These are phyloP conservation scores for Hymenopus coronatus DNA, from an alignment of 2,888 invertebrate species.

Conservation along the genomic window DNA sequence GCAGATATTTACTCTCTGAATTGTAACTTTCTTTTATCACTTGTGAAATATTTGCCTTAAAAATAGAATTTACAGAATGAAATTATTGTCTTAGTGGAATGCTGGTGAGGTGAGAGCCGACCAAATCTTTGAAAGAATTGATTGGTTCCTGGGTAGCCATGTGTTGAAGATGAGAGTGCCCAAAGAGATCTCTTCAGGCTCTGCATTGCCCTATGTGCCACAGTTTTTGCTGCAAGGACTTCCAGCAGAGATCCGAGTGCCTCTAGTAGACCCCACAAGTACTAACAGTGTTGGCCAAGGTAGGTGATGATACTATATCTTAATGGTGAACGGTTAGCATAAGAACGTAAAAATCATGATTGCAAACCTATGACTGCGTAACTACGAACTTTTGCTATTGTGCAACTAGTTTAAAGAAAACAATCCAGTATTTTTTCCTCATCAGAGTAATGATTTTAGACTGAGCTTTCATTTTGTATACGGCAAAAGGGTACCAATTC, in stretches of 20 bases:
- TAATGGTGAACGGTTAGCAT: too few relatives aligned
- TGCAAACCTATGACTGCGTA: too few relatives aligned
- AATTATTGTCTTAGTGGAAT: background rate
- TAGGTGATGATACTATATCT: slow-evolving; percentile 24
- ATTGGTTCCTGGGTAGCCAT: slow-evolving; percentile 72
- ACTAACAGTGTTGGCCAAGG: slow-evolving; percentile 41
- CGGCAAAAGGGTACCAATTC: too few relatives aligned
- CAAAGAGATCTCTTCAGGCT: slow-evolving; percentile 56
- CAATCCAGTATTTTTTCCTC: too few relatives aligned
- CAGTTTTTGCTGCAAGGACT: slow-evolving; percentile 61
- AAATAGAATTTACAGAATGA: too few relatives aligned
- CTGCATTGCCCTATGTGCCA: slow-evolving; percentile 54
- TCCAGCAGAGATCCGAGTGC: slow-evolving; percentile 67
- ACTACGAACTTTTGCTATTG: too few relatives aligned
- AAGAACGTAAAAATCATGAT: too few relatives aligned
- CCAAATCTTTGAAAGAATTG: slow-evolving; percentile 49
- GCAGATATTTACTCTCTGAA: background rate
- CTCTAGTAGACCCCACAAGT: slow-evolving; percentile 56
- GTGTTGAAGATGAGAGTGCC: slow-evolving; percentile 73
- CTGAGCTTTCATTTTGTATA: too few relatives aligned
- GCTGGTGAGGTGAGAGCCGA: slow-evolving; percentile 1
- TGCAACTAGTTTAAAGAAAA: too few relatives aligned
- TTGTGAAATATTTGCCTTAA: background rate
- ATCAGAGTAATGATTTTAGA: too few relatives aligned
- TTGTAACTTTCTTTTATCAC: background rate